Conservation (phyloP, 2,113 vertebrate species). For the Montifringilla adamsi region DNA sequence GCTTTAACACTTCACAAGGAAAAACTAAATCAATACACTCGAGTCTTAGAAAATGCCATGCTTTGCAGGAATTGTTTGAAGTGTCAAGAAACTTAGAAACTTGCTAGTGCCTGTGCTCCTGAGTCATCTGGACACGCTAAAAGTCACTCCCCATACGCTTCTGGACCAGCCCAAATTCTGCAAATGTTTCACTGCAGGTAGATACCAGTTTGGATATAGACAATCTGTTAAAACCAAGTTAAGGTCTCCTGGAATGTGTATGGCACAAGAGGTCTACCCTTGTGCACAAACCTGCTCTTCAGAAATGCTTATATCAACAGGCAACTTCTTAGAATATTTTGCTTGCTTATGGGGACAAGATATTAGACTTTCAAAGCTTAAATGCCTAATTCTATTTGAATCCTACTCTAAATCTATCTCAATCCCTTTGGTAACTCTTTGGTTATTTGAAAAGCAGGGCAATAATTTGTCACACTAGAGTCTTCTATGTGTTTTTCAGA, state of each 20-base stretch:
- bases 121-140: neutral
- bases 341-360: neutral
- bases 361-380: slow-evolving; percentile 7
- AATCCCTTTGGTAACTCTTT: neutral
- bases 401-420: neutral
- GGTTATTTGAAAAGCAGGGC: neutral
- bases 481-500: neutral
- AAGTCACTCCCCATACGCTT: neutral
- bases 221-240: neutral
- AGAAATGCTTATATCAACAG: neutral
- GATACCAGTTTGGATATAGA: neutral
- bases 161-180: neutral
- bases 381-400: slow-evolving; percentile 12
- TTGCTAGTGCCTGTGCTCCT: neutral
- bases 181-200: neutral
- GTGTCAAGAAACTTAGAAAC: neutral
- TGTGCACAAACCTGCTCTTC: neutral
- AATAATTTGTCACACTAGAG: neutral
- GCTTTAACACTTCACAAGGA: neutral
- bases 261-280: neutral
- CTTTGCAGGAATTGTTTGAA: neutral
- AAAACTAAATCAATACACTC: neutral
- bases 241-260: neutral
- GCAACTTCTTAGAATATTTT: neutral
- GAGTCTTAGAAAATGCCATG: neutral